These are phyloP conservation scores for Heliconius ethilla DNA, from an alignment of 2,888 invertebrate genomes.

Conservation along the genomic window DNA sequence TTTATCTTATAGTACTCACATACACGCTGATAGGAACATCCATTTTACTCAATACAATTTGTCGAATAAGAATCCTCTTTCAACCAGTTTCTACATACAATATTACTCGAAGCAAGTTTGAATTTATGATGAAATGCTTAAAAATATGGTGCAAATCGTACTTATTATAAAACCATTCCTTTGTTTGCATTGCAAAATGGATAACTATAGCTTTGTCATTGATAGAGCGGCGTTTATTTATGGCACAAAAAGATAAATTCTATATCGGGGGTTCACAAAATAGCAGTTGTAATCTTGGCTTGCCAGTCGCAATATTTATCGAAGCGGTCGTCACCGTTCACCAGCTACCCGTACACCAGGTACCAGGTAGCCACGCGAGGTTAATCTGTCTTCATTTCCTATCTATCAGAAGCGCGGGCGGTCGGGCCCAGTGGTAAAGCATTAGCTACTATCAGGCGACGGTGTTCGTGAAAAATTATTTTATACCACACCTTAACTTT, in stretches of 20 bases:
- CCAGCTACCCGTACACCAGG: slow-evolving; percentile 47
- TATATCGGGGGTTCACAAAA: slow-evolving; percentile 26
- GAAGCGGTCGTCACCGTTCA: slow-evolving; percentile 49
- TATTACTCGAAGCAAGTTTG: slow-evolving; percentile 1
- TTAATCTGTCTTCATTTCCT: slow-evolving; percentile 82
- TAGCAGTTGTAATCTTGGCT: slow-evolving; percentile 30
- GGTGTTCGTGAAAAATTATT: slow-evolving; percentile 78
- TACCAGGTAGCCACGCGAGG: slow-evolving; percentile 71
- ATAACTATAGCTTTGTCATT: slow-evolving; percentile 5
- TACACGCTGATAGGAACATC: slow-evolving; percentile 33
- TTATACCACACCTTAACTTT: slow-evolving; percentile 76
- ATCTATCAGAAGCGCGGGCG: slow-evolving; percentile 74
- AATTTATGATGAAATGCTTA: slow-evolving; percentile 12
- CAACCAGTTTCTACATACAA: slow-evolving; percentile 11
- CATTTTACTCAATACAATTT: slow-evolving; percentile 33
- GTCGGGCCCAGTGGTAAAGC: slow-evolving; percentile 65
- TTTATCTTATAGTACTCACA: slow-evolving; percentile 42
- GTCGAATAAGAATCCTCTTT: slow-evolving; percentile 26
- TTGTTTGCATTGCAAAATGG: slow-evolving; percentile 14
- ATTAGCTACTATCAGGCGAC: slow-evolving; percentile 76
- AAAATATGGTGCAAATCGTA: background rate
- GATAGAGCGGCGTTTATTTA: slow-evolving; percentile 27
- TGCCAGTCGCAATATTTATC: slow-evolving; percentile 49
- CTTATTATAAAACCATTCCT: background rate
- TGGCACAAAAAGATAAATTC: slow-evolving; percentile 23